Evolutionary conservation across 2,113 vertebrate genomes (phyloP).

Genomic region (Nestor notabilis): DNA sequence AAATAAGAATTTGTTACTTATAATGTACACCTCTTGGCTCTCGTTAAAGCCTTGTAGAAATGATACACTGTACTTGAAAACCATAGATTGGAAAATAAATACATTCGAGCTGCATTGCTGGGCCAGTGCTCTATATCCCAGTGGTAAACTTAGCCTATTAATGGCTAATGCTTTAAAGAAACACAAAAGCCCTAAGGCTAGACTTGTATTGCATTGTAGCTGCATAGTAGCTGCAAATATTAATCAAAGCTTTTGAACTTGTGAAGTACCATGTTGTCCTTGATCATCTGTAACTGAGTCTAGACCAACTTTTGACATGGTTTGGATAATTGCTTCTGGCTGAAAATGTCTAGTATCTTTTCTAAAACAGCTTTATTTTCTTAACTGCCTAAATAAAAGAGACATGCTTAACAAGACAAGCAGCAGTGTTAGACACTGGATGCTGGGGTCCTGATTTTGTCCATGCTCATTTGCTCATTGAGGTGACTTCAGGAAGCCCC

Average conservation of each 20-base stretch:
- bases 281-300: constrained; percentile 46
- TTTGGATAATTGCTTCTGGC: not conserved
- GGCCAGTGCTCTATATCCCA: constrained; percentile 36
- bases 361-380: not conserved
- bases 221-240: constrained; percentile 12
- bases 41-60: constrained; percentile 56
- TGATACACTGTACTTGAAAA: constrained; percentile 57
- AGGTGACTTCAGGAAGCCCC: not conserved
- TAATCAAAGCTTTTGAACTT: constrained; percentile 59
- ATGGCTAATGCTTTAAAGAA: constrained; percentile 70
- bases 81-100: constrained; percentile 52
- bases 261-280: constrained; percentile 22
- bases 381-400: not conserved
- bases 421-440: not conserved
- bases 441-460: not conserved
- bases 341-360: not conserved
- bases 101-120: constrained; percentile 35
- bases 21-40: constrained; percentile 42
- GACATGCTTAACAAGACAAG: not conserved
- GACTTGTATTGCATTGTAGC: constrained; percentile 37
- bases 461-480: not conserved
- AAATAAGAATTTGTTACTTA: constrained; percentile 36
- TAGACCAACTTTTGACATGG: not conserved
- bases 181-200: constrained; percentile 54
- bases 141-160: constrained; percentile 62